Conservation (phyloP, 2,113 vertebrate genomes). For the Syngnathus scovelli region DNA sequence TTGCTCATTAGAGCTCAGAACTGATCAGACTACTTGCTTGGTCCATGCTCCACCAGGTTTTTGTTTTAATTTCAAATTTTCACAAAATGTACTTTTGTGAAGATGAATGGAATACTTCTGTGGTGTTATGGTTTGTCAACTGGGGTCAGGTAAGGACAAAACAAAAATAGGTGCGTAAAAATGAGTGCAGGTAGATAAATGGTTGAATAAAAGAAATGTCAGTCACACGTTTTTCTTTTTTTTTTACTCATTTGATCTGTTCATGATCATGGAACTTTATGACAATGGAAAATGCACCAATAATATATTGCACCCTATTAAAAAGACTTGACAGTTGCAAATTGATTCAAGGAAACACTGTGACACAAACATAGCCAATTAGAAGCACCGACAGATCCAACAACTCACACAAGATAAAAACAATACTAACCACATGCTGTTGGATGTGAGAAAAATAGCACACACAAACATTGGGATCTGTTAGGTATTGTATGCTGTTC, state of each 20-base stretch:
- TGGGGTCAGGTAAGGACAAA: background rate
- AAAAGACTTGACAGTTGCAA: background rate
- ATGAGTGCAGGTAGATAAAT: background rate
- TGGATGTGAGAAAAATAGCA: background rate
- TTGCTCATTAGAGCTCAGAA: background rate
- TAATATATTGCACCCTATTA: background rate
- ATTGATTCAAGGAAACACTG: background rate
- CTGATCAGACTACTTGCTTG: background rate
- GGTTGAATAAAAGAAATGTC: background rate
- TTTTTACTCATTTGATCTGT: background rate
- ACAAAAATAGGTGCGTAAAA: background rate
- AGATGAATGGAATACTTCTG: background rate
- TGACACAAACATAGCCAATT: background rate
- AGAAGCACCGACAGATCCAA: background rate
- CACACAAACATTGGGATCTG: background rate
- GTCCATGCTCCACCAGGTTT: background rate
- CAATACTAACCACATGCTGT: background rate
- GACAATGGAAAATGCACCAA: background rate
- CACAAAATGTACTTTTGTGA: background rate
- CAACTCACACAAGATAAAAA: background rate
- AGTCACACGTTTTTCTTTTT: background rate
- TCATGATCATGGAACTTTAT: constrained; percentile 1
- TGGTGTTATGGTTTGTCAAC: background rate
- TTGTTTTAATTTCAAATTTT: background rate
- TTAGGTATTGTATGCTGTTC: background rate